Evolutionary conservation across 23 tunicate genomes (phyloP).

Genomic region (Trididemnum nubilum): DNA sequence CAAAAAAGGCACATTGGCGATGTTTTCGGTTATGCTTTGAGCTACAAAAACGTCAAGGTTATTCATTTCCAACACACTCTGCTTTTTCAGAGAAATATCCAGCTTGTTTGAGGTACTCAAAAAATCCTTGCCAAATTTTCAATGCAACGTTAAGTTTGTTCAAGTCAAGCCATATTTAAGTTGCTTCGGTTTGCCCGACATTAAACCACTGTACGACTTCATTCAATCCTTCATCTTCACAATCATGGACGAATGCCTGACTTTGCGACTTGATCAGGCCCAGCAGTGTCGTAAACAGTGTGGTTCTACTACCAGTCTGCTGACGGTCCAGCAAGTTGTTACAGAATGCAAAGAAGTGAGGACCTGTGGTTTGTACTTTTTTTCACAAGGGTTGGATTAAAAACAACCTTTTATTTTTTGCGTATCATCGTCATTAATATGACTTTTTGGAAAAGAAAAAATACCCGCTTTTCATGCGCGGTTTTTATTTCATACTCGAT

Average conservation of each 20-base stretch:
- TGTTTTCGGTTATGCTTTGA: too few relatives aligned
- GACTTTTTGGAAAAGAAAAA: background rate
- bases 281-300: constrained; percentile 55
- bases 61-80: too few relatives aligned
- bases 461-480: too few relatives aligned
- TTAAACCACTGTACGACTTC: constrained; percentile 48
- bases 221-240: constrained; percentile 40
- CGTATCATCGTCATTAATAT: too few relatives aligned
- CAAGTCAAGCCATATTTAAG: background rate
- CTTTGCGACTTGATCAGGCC: constrained; percentile 60
- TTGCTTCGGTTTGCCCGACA: constrained; percentile 40
- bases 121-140: constrained; percentile 4
- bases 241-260: constrained; percentile 64
- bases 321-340: constrained; percentile 82
- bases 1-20: too few relatives aligned
- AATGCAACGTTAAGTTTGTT: constrained; percentile 1
- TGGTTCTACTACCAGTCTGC: constrained; percentile 57
- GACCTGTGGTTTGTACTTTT: background rate
- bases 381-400: background rate
- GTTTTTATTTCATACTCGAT: too few relatives aligned
- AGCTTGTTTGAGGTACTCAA: background rate
- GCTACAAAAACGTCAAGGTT: too few relatives aligned
- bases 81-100: constrained; percentile 15
- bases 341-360: constrained; percentile 84
- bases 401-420: background rate